Evolutionary conservation across 2,888 invertebrate species (phyloP).

Genomic region (Tuta absoluta): DNA sequence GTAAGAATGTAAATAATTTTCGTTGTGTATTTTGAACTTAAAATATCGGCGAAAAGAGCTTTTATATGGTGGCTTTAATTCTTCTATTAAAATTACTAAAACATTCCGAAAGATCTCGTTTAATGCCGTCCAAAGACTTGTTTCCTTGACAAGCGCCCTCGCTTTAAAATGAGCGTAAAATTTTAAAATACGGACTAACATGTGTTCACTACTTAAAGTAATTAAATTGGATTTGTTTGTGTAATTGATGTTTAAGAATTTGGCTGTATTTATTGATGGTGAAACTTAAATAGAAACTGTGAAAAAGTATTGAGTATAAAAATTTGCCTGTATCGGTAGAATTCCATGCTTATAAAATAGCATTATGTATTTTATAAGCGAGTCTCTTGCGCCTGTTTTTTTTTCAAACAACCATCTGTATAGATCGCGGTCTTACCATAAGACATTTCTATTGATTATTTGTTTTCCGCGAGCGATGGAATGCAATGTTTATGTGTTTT

Average conservation of each 20-base stretch:
- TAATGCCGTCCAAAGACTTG: constrained; percentile 61
- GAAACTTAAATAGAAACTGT: constrained; percentile 20
- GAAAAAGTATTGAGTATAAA: constrained; percentile 1
- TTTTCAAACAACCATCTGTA: neutral
- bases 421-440: neutral
- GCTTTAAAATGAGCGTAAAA: constrained; percentile 46
- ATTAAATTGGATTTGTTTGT: constrained; percentile 32
- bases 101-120: constrained; percentile 35
- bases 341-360: constrained; percentile 3
- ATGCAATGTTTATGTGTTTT: too few relatives aligned
- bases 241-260: constrained; percentile 16
- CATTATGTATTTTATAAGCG: neutral
- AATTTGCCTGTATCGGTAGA: constrained; percentile 5
- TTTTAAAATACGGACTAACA: constrained; percentile 48
- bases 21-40: constrained; percentile 21
- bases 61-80: constrained; percentile 25
- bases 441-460: too few relatives aligned
- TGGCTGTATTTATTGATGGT: constrained; percentile 21
- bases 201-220: constrained; percentile 60
- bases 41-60: constrained; percentile 29
- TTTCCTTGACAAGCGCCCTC: constrained; percentile 56
- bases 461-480: too few relatives aligned
- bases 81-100: constrained; percentile 27
- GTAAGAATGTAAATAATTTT: constrained; percentile 35
- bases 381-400: too few relatives aligned